Base-by-base conservation (phyloP, 2,113 vertebrate species). In the Bos javanicus region DNA sequence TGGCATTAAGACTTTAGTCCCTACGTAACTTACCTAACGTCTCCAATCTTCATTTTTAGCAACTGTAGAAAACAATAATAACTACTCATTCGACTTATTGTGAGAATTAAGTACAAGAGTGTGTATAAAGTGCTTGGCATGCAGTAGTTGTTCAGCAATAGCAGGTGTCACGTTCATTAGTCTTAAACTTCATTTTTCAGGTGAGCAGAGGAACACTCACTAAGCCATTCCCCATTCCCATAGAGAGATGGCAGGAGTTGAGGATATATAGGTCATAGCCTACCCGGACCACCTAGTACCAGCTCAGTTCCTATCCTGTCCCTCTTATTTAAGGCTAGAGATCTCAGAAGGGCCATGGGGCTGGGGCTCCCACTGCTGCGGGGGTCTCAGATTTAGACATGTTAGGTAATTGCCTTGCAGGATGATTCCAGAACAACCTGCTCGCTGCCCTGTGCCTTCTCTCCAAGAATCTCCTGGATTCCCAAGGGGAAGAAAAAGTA, bases 401-500 rank as follows among this genome's bases (percentile, higher is more conserved):
- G 3, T 84, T 52, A 87, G 48, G 33, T 10, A 88, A 56, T 59
- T 56, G 80, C 48, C 50, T 74, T 74, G 8, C 13, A 87, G 15
- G 46, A 3, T 60, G 2, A 80, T 67, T 91, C 28, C 12, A 80
- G 21, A 2, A 39, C 15, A 19, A 86, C 8, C 25, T 94, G 74
- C 74, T 57, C 59, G 23, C 39, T 64, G 25, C n/a, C 7, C 36
- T 96, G 16, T 39, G 64, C 25, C 26, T 91, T 82, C 15, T 81
- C 43, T 59, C 33, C 80, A 54, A 74, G 56, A 26, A 21, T 93
- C 46, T 62, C n/a, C 71, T 94, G 14, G 57, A 83, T 93, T 97
- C 15, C 50, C 48, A 60, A 3, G 7, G 14, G 16, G 8, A 15
- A 96, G 43, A 91, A 50, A 76, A 81, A 95, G 15, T 21, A 87